These are phyloP conservation scores for Grapholita molesta DNA, from an alignment of 1,140 invertebrate genomes.

Conservation along the genomic window DNA sequence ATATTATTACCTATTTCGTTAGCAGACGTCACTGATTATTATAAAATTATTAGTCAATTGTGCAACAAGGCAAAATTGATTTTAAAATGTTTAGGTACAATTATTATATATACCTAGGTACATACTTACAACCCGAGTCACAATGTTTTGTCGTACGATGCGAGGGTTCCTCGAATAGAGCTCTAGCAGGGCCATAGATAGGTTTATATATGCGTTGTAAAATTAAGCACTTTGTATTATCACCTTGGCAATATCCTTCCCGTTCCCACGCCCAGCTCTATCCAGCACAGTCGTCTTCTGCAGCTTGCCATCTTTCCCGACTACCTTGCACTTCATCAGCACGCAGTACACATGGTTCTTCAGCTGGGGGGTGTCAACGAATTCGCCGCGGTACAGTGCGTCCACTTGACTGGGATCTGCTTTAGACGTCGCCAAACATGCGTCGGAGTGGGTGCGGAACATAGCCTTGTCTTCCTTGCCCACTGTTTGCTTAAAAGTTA, in stretches of 20 bases:
- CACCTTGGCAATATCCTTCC: conserved; percentile 55
- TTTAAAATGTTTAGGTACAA: too few relatives aligned
- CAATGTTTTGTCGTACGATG: too few relatives aligned
- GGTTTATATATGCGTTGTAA: too few relatives aligned
- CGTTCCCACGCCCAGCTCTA: conserved; percentile 38
- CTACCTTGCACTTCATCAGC: conserved; percentile 59
- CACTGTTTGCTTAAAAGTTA: conserved; percentile 33
- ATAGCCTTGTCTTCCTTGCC: conserved; percentile 62
- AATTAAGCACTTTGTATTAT: background rate
- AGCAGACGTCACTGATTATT: too few relatives aligned
- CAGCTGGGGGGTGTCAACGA: conserved; percentile 41
- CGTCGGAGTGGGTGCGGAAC: conserved; percentile 62
- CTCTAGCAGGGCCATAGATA: too few relatives aligned
- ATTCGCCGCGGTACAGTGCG: conserved; percentile 38
- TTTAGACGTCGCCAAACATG: conserved; percentile 45
- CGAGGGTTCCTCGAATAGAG: too few relatives aligned
- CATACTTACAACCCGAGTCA: too few relatives aligned
- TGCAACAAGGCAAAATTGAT: too few relatives aligned
- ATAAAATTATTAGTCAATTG: too few relatives aligned
- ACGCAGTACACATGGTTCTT: conserved; percentile 59
- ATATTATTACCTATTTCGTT: too few relatives aligned
- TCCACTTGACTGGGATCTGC: conserved; percentile 40
- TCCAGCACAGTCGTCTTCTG: conserved; percentile 49
- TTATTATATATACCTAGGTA: too few relatives aligned
- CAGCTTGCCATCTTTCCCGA: conserved; percentile 64